Evolutionary conservation across 1,140 invertebrate species (phyloP), one percentile per base, ranked within the genome.

Genomic region (Triops longicaudatus): DNA sequence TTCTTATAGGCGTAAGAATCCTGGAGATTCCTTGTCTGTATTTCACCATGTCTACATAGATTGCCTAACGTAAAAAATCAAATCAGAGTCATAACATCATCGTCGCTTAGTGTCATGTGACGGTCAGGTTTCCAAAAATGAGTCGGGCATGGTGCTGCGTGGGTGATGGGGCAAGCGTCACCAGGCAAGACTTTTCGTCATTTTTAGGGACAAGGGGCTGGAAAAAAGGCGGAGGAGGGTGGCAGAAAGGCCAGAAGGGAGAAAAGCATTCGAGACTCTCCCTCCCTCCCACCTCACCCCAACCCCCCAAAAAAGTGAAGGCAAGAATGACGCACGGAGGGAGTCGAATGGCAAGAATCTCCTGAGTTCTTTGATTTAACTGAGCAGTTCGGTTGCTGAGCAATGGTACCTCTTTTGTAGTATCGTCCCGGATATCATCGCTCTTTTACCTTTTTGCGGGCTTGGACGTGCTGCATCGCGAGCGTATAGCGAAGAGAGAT

Each of bases 361-460:
- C 73, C 26, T 10, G 22, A 42, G 6, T 31, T 74, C 73, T 31
- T 26, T 27, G 31, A 41, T 31, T 74, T 44, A 37, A 74, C 26
- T 74, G 22, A 26, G 26, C 31, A 10, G 26, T 41, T 44, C 31
- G 43, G 43, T 44, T 26, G 43, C 37, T 41, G 43, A 74, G 73
- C 43, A 31, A 74, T 42, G 73, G 73, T 26, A 14, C 26, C 71
- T 37, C 31, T 63, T 63, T 17, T 14, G 17, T 5, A 14, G 50
- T 63, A 14, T 9, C 50, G 50, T 63, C 10, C 37, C 77, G 73
- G 73, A 73, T 77, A 77, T 76, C 74, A 50, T 42, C 73, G 77
- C 26, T 71, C 73, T 74, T 28, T 79, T 37, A 76, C 78, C 78
- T 79, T 79, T n/a, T 76, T 72, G 76, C 43, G 75, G 76, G 78